phyloP scores from a whole-genome alignment of 2,113 vertebrate genomes.

The Lamprotornis superbus region DNA sequence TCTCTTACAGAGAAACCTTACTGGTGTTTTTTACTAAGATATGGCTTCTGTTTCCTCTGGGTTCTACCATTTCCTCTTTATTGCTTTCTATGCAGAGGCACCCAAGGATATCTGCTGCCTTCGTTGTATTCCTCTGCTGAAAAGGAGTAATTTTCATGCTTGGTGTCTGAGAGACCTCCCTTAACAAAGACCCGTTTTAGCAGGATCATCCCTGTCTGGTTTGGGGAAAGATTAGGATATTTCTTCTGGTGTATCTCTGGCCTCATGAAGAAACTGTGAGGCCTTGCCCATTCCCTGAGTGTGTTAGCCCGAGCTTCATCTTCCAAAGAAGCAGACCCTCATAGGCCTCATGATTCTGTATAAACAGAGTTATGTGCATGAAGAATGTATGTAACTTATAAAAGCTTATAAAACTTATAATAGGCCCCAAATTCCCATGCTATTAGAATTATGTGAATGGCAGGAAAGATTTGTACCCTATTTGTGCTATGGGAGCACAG shows the following conservation, averaged over 20 bases:
- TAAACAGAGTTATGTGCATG: neutral
- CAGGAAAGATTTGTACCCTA: neutral
- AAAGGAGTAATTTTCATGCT: neutral
- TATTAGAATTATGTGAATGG: neutral
- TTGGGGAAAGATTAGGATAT: neutral
- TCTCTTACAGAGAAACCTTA: neutral
- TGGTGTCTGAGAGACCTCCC: neutral
- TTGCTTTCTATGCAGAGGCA: neutral
- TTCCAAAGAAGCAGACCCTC: neutral
- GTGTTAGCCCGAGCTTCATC: neutral
- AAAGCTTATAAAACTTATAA: neutral
- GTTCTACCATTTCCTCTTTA: neutral
- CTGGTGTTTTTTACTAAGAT: neutral
- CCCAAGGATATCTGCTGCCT: neutral
- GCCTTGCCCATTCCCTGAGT: neutral
- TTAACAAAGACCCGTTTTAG: neutral
- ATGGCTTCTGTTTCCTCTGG: neutral
- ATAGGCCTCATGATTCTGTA: neutral
- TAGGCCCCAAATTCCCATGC: neutral
- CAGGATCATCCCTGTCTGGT: neutral
- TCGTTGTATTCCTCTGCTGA: neutral
- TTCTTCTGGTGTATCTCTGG: neutral
- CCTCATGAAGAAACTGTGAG: neutral
- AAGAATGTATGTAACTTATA: neutral
- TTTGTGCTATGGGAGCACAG: neutral